Evolutionary conservation across 2,888 invertebrate species (phyloP).

Genomic region (Andrena hattorfiana): DNA sequence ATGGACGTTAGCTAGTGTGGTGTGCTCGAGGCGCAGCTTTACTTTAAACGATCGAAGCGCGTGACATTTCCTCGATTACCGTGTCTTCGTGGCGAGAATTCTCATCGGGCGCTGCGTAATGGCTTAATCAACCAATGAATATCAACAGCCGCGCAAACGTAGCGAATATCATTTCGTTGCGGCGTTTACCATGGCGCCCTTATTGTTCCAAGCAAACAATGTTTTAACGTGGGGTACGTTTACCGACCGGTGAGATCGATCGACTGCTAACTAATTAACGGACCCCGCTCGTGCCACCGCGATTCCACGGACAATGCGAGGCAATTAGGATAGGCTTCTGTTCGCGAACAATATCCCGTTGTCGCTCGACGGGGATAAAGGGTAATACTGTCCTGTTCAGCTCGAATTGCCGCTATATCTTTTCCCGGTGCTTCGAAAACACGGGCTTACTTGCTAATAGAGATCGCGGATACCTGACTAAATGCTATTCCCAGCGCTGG

Average conservation of each 20-base stretch:
- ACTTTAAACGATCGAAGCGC: background rate
- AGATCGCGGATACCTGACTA: background rate
- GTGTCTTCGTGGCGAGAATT: background rate
- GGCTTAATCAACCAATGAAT: constrained; percentile 56
- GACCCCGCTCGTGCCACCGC: constrained; percentile 29
- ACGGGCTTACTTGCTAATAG: background rate
- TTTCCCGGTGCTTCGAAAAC: background rate
- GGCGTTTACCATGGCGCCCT: constrained; percentile 40
- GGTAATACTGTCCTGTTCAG: constrained; percentile 10
- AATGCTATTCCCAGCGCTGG: background rate
- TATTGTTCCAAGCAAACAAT: constrained; percentile 64
- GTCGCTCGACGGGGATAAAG: background rate
- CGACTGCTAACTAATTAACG: constrained; percentile 69
- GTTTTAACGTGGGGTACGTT: constrained; percentile 56
- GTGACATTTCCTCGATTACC: background rate
- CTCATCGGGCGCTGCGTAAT: constrained; percentile 16
- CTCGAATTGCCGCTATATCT: background rate
- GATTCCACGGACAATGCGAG: constrained; percentile 53
- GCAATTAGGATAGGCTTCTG: constrained; percentile 62
- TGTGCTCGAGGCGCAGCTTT: too few species aligned
- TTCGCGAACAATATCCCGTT: constrained; percentile 49
- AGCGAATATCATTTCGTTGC: constrained; percentile 52
- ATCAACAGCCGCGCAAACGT: constrained; percentile 49
- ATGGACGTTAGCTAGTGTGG: too few species aligned
- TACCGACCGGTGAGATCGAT: constrained; percentile 53